Evolutionary conservation across 2,888 invertebrate genomes (phyloP), one percentile per base, ranked within the genome.

Genomic region (Amaurobius ferox): DNA sequence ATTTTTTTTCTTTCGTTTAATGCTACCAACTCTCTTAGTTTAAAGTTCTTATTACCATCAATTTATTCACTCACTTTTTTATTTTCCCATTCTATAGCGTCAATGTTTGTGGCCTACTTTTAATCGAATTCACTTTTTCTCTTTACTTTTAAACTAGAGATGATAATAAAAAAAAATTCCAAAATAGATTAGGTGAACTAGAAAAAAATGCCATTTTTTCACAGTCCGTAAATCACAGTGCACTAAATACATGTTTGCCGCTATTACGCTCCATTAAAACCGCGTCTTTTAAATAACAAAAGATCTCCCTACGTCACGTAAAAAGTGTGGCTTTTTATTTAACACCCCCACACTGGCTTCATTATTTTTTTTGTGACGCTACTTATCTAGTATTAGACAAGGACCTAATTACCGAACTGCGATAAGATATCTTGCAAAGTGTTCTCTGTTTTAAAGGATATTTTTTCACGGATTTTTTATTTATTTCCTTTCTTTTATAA

Each of bases 271-370:
- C 55, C 55, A 55, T 55, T 55, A 55, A 55, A 55, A 55, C 1
- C 23, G 55, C 55, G 23, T 55, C 55, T 55, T 44, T 44, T 55
- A 55, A 55, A 55, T 55, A 55, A 55, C 55, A 55, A 55, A 55
- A 55, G 55, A 55, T 1, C 55, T 16, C 23, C 55, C 55, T 5
- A 23, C 55, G 23, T 3, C 5, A 23, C 16, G 16, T 6, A 55
- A 55, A 55, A 55, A 55, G 16, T 6, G 23, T 23, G 55, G 55
- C 23, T 55, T 55, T 55, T 23, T 5, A 55, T 19, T 55, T 55
- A 55, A 55, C 55, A 55, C 55, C 55, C 55, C 55, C 55, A 55
- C 55, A 23, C 23, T 55, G 2, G 55, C 55, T 55, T 23, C 55
- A 23, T n/a, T 19, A 55, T 55, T 55, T 55, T 44, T 35, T 55